Percentiles rank a stretch among this genome's conserved stretches.
phyloP scores from a whole-genome alignment of 1,140 invertebrate species.

The Ephestia elutella region DNA sequence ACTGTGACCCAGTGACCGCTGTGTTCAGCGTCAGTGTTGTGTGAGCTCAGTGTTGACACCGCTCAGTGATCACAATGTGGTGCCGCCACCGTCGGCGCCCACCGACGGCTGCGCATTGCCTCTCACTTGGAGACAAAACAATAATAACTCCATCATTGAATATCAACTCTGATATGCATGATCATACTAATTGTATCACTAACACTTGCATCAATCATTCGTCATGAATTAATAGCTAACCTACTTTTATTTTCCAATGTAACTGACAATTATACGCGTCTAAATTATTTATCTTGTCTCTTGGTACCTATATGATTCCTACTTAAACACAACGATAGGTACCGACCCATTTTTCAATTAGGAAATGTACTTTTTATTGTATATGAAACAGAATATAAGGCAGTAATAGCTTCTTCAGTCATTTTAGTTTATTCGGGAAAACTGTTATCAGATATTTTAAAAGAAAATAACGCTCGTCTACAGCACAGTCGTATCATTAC shows the following conservation, averaged over 20 bases:
- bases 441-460: too few relatives aligned
- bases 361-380: too few relatives aligned
- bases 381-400: too few relatives aligned
- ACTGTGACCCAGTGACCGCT: conserved; percentile 25
- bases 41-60: conserved; percentile 24
- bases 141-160: conserved; percentile 27
- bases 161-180: conserved; percentile 24
- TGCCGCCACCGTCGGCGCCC: conserved; percentile 6
- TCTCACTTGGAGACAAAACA: conserved; percentile 22
- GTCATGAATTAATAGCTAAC: background rate
- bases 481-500: too few relatives aligned
- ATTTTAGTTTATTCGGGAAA: too few relatives aligned
- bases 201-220: conserved; percentile 16
- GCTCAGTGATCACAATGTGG: conserved; percentile 7
- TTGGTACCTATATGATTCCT: too few relatives aligned
- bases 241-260: background rate
- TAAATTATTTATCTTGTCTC: too few relatives aligned
- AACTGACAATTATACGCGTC: background rate
- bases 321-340: too few relatives aligned
- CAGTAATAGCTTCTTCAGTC: too few relatives aligned
- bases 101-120: background rate
- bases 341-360: too few relatives aligned
- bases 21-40: conserved; percentile 19
- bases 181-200: conserved; percentile 13
- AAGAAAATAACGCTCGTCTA: too few relatives aligned